Evolutionary conservation across 2,888 invertebrate species (phyloP).

Genomic region (Lymantria dispar): DNA sequence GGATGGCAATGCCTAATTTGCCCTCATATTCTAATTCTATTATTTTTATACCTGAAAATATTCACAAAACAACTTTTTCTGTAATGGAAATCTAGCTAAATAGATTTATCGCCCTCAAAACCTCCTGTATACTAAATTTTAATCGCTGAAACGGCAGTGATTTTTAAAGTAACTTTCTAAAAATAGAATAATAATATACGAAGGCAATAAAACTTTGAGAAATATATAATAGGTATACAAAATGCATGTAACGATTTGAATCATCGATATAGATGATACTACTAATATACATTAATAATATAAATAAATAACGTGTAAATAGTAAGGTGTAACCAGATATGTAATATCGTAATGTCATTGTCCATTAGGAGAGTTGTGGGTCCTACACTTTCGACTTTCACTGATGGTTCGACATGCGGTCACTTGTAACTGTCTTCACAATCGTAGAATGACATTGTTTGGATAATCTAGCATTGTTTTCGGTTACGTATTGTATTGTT

Average conservation of each 20-base stretch:
- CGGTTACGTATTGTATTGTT: slow-evolving; percentile 11
- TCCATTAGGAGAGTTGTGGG: slow-evolving; percentile 47
- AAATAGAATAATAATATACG: too few relatives aligned
- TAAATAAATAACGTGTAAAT: neutral
- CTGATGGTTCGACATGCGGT: slow-evolving; percentile 36
- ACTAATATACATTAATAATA: too few relatives aligned
- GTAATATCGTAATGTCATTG: slow-evolving; percentile 21
- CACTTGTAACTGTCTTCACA: slow-evolving; percentile 28
- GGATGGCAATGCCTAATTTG: too few relatives aligned
- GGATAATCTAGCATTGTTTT: slow-evolving; percentile 2
- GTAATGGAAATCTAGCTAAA: too few relatives aligned
- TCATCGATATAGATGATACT: neutral
- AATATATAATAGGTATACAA: neutral
- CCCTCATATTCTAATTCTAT: too few relatives aligned
- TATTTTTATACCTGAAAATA: too few relatives aligned
- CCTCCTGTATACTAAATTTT: too few relatives aligned
- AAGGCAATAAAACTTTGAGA: too few relatives aligned
- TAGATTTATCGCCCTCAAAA: too few relatives aligned
- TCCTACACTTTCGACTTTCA: slow-evolving; percentile 72
- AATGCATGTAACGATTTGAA: neutral
- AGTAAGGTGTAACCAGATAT: slow-evolving; percentile 3
- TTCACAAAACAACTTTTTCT: too few relatives aligned
- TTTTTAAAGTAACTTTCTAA: too few relatives aligned
- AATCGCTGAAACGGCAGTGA: too few relatives aligned
- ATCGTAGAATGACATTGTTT: neutral